phyloP scores from a whole-genome alignment of 2,797 vertebrate genomes.

The Tokudaia tokunoshimensis region DNA sequence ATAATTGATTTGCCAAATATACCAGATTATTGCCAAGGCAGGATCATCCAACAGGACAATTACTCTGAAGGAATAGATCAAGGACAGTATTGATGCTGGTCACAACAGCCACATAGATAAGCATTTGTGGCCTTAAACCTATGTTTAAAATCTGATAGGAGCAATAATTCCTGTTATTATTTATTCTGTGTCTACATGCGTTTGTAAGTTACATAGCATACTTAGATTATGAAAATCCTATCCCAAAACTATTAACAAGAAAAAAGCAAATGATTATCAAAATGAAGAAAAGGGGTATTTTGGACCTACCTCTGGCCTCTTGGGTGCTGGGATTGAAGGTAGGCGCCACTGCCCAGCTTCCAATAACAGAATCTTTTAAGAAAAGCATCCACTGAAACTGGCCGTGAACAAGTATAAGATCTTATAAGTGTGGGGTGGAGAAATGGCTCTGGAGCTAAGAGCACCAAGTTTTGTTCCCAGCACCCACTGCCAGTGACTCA shows the following conservation, averaged over 20 bases:
- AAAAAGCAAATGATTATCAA: not conserved
- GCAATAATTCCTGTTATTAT: not conserved
- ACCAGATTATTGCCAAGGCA: not conserved
- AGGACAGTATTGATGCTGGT: not conserved
- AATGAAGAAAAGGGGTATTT: conserved; percentile 54
- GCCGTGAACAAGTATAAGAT: not conserved
- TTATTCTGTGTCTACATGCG: not conserved
- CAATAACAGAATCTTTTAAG: conserved; percentile 30
- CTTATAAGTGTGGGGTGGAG: not conserved
- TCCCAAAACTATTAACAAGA: conserved; percentile 42
- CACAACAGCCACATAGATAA: not conserved
- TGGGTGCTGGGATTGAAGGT: not conserved
- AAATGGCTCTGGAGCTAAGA: not conserved
- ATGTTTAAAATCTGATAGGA: conserved; percentile 55
- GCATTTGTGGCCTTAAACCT: not conserved
- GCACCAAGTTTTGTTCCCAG: not conserved
- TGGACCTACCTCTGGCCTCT: not conserved
- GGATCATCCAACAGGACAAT: not conserved
- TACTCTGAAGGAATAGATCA: not conserved
- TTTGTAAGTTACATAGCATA: conserved; percentile 18
- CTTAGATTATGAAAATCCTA: not conserved
- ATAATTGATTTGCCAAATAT: not conserved
- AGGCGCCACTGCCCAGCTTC: not conserved
- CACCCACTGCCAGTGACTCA: not conserved
- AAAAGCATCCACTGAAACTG: not conserved